phyloP scores from a whole-genome alignment of 2,797 vertebrate species.

The Todus mexicanus region DNA sequence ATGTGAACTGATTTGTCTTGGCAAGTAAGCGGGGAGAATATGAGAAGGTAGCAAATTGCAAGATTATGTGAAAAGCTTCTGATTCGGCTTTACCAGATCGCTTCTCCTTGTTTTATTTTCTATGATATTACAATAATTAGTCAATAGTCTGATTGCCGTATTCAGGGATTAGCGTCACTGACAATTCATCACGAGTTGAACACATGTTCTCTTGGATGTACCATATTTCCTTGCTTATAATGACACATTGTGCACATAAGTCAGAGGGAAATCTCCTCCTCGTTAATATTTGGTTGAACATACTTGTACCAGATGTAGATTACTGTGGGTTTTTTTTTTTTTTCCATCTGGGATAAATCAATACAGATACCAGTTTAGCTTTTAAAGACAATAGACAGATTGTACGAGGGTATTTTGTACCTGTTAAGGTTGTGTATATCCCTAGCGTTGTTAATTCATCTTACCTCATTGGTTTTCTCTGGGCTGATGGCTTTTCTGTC shows the following conservation, averaged over 20 bases:
- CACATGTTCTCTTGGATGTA: neutral
- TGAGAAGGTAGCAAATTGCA: slow-evolving; percentile 45
- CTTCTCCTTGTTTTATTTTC: slow-evolving; percentile 5
- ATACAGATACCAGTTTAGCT: neutral
- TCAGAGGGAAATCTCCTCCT: slow-evolving; percentile 4
- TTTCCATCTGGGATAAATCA: slow-evolving; percentile 38
- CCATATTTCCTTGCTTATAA: neutral
- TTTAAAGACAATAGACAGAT: neutral
- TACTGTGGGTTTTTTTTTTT: neutral
- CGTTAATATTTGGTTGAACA: neutral
- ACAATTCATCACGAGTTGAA: neutral
- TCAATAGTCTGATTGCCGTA: neutral
- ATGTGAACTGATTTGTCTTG: slow-evolving; percentile 26
- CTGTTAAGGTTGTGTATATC: neutral
- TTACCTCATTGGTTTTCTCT: neutral
- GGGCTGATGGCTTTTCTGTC: neutral
- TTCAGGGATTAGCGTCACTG: slow-evolving; percentile 29
- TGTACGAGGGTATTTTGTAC: neutral
- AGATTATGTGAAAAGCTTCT: neutral
- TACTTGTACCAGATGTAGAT: slow-evolving; percentile 45
- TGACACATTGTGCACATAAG: neutral
- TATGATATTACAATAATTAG: neutral
- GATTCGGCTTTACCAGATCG: slow-evolving; percentile 4
- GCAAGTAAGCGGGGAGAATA: neutral
- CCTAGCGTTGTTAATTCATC: neutral